A percentile compares a stretch with the other conserved stretches of the same genome.
Evolutionary conservation across 2,888 invertebrate species (phyloP).

Genomic region (Ophonus ardosiacus): DNA sequence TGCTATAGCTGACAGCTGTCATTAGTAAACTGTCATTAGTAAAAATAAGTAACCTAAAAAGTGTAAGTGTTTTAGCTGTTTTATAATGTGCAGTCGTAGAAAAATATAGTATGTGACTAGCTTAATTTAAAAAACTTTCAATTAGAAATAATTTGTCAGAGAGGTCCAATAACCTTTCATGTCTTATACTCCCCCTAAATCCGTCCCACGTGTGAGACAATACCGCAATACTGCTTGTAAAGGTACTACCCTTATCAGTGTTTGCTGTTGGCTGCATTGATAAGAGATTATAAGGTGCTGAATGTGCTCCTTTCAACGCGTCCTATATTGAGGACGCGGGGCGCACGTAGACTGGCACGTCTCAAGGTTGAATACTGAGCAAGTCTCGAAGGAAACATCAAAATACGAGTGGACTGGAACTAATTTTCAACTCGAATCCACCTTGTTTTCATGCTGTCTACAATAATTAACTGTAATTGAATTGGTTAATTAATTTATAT

Average conservation of each 20-base stretch:
- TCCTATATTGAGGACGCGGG: slow-evolving; percentile 20
- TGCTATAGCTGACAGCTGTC: no score
- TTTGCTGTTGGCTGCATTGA: slow-evolving; percentile 52
- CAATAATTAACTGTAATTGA: slow-evolving; percentile 41
- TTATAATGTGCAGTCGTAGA: no score
- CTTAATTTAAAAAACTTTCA: no score
- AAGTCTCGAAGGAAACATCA: slow-evolving; percentile 41
- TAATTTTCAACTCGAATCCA: slow-evolving; percentile 28
- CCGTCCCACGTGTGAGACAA: neutral
- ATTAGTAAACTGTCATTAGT: no score
- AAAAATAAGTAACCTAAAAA: no score
- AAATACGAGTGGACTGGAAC: slow-evolving; percentile 47
- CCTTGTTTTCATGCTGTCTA: slow-evolving; percentile 33
- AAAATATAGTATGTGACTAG: no score
- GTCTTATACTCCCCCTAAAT: neutral
- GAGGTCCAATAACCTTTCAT: neutral
- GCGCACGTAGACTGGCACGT: neutral
- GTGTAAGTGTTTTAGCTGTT: no score
- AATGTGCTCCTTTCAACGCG: neutral
- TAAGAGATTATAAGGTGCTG: slow-evolving; percentile 43
- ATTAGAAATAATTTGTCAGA: neutral
- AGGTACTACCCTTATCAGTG: slow-evolving; percentile 21
- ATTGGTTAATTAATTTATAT: slow-evolving; percentile 44
- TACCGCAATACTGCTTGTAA: neutral
- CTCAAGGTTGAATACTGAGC: slow-evolving; percentile 38